Evolutionary conservation across 2,888 invertebrate genomes (phyloP).

Genomic region (Eupithecia dodoneata): DNA sequence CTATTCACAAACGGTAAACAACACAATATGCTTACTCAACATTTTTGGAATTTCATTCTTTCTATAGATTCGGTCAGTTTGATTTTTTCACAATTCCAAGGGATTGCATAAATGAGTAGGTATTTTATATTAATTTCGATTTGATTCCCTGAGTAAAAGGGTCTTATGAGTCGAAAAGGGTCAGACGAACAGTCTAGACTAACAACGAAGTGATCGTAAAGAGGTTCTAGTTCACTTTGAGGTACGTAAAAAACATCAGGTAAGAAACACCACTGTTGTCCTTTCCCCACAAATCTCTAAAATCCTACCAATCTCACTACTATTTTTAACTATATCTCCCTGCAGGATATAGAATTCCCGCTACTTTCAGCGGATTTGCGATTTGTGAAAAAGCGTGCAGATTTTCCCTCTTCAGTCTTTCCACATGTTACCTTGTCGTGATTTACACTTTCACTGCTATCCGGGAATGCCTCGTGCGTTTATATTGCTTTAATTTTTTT

Average conservation of each 20-base stretch:
- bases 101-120: no score
- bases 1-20: constrained; percentile 3
- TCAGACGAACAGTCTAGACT: no score
- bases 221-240: background rate
- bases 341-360: background rate
- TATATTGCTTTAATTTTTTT: background rate
- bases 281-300: background rate
- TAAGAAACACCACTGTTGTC: background rate
- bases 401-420: background rate
- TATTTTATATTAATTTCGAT: no score
- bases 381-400: background rate
- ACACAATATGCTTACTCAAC: background rate
- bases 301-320: background rate
- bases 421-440: background rate
- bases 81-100: no score
- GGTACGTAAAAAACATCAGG: background rate
- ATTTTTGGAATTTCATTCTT: no score
- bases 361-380: background rate
- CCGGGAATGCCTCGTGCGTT: background rate
- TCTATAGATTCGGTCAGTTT: no score
- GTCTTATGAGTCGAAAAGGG: no score
- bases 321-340: background rate
- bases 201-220: no score
- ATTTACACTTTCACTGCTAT: background rate
- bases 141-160: no score